Conservation (phyloP, 2,797 vertebrate species). For the Syngnathus acus region DNA sequence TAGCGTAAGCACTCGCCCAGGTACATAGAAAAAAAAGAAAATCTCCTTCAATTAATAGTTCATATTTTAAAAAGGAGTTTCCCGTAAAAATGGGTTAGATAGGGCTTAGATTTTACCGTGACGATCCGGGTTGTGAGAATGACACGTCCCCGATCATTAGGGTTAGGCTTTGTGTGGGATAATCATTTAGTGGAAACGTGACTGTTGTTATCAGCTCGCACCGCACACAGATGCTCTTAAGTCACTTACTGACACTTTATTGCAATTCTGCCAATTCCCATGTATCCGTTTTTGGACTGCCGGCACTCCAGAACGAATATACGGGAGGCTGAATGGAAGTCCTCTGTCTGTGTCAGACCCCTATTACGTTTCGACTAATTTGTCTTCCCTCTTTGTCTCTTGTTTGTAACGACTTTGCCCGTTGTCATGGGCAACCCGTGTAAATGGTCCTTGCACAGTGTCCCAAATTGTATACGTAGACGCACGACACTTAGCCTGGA, state of each 20-base stretch:
- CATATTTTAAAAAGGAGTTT: no score
- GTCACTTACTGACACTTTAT: neutral
- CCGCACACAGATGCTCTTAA: slow-evolving; percentile 33
- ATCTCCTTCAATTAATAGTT: no score
- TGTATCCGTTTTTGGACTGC: slow-evolving; percentile 59
- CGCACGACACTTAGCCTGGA: slow-evolving; percentile 28
- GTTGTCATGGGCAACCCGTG: slow-evolving; percentile 75
- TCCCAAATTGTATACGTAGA: slow-evolving; percentile 42
- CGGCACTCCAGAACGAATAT: slow-evolving; percentile 57
- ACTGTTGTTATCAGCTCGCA: slow-evolving; percentile 36
- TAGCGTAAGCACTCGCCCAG: no score
- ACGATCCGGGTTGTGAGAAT: neutral
- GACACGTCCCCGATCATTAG: neutral
- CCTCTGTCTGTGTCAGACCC: slow-evolving; percentile 58
- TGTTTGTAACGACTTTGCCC: slow-evolving; percentile 58
- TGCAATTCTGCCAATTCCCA: slow-evolving; percentile 32
- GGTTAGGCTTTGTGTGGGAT: slow-evolving; percentile 12
- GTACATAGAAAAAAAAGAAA: no score
- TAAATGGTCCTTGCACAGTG: slow-evolving; percentile 71
- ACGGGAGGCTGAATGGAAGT: slow-evolving; percentile 36
- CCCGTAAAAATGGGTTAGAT: no score
- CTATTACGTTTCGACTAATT: slow-evolving; percentile 47
- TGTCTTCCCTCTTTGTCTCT: slow-evolving; percentile 59
- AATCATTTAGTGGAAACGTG: slow-evolving; percentile 19
- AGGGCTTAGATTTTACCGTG: neutral